Evolutionary conservation across 2,888 invertebrate species (phyloP).

Genomic region (Ochropleura plecta): DNA sequence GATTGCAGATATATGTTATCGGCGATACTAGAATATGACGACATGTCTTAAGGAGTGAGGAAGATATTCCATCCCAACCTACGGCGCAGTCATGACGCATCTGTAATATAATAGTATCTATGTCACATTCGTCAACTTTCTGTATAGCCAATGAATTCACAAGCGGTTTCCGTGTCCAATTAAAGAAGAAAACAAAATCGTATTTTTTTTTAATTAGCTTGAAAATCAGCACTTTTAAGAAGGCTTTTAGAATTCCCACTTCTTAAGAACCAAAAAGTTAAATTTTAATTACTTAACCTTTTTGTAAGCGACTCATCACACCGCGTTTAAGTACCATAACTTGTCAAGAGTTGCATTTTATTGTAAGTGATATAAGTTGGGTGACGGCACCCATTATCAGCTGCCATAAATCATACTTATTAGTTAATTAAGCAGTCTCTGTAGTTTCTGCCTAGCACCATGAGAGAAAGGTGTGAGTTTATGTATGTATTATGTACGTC

Average conservation of each 20-base stretch:
- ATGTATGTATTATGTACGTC: background rate
- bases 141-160: no score
- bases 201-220: no score
- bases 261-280: background rate
- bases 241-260: background rate
- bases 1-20: no score
- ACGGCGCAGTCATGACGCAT: no score
- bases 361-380: conserved; percentile 30
- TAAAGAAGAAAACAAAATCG: no score
- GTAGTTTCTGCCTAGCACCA: background rate
- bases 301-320: conserved; percentile 10
- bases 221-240: no score
- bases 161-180: no score
- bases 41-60: no score
- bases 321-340: conserved; percentile 8
- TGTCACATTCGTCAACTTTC: no score
- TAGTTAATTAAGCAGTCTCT: background rate
- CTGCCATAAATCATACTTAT: background rate
- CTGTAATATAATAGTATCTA: no score
- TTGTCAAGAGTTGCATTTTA: conserved; percentile 17
- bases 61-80: no score
- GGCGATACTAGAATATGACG: no score
- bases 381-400: background rate
- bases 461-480: background rate
- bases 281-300: background rate